These are phyloP conservation scores for Melolontha melolontha DNA, from an alignment of 2,888 invertebrate genomes.

Conservation along the genomic window DNA sequence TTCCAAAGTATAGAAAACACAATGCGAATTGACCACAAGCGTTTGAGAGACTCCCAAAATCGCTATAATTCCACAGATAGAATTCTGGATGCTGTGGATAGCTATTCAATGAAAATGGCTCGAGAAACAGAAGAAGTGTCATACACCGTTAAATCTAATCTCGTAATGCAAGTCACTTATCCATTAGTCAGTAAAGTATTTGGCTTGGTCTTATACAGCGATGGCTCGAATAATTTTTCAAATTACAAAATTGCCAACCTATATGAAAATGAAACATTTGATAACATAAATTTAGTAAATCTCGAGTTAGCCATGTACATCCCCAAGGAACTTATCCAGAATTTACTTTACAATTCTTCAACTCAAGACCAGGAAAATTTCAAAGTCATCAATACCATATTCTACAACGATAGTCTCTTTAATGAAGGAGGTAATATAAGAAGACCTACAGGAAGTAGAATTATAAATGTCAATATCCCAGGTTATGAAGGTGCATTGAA, in stretches of 20 bases:
- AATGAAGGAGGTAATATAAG: slow-evolving; percentile 7
- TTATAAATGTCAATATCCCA: slow-evolving; percentile 25
- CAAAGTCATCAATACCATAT: slow-evolving; percentile 20
- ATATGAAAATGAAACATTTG: slow-evolving; percentile 15
- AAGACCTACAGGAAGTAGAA: slow-evolving; percentile 14
- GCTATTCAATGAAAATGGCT: slow-evolving; percentile 22
- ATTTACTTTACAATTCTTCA: slow-evolving; percentile 1
- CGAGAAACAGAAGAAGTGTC: slow-evolving; percentile 10
- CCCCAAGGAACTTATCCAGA: slow-evolving; percentile 3
- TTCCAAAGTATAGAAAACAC: slow-evolving; percentile 27
- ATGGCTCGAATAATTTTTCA: not conserved
- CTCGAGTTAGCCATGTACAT: slow-evolving; percentile 27
- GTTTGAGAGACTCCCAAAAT: slow-evolving; percentile 16
- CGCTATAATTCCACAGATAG: slow-evolving; percentile 36
- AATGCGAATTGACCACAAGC: slow-evolving; percentile 13
- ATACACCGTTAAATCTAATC: slow-evolving; percentile 7
- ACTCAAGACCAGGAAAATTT: not conserved
- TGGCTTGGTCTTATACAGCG: slow-evolving; percentile 18
- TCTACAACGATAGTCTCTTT: slow-evolving; percentile 29
- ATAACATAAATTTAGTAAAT: slow-evolving; percentile 14
- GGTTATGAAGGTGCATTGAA: not conserved
- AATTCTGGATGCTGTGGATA: slow-evolving; percentile 30
- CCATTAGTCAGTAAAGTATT: slow-evolving; percentile 13
- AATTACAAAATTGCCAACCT: slow-evolving; percentile 15
- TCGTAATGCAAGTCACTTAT: slow-evolving; percentile 16